These are phyloP conservation scores for Gephyroberyx darwinii DNA, from an alignment of 2,797 vertebrate species.

Conservation along the genomic window DNA sequence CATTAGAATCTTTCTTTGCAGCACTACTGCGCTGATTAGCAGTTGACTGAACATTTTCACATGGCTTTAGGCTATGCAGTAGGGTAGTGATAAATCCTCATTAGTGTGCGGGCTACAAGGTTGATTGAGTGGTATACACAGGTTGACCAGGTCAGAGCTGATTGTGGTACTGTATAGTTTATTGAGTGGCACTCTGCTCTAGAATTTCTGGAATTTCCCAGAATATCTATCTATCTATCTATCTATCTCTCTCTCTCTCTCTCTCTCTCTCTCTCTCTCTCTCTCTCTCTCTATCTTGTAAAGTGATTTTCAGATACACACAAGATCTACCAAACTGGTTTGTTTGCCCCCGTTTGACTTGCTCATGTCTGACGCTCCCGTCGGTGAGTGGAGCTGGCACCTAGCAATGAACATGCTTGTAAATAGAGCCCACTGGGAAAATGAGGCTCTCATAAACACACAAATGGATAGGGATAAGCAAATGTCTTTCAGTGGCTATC, in stretches of 20 bases:
- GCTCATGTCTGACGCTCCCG: background rate
- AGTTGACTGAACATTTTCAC: constrained; percentile 11
- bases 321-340: background rate
- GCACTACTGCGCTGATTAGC: background rate
- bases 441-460: constrained; percentile 18
- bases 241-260: no score
- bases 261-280: no score
- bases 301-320: background rate
- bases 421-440: background rate
- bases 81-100: background rate
- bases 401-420: constrained; percentile 3
- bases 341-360: constrained; percentile 3
- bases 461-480: constrained; percentile 17
- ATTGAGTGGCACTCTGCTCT: constrained; percentile 33
- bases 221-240: no score
- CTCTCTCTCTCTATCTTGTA: background rate
- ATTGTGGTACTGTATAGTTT: background rate
- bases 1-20: background rate
- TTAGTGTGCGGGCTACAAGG: background rate
- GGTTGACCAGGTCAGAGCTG: background rate
- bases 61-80: background rate
- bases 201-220: no score
- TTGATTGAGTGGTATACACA: background rate
- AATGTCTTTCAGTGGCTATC: constrained; percentile 12
- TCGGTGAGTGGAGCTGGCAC: background rate